These are phyloP conservation scores for Dysmachus trigonus DNA, from an alignment of 2,888 invertebrate genomes.

Conservation along the genomic window DNA sequence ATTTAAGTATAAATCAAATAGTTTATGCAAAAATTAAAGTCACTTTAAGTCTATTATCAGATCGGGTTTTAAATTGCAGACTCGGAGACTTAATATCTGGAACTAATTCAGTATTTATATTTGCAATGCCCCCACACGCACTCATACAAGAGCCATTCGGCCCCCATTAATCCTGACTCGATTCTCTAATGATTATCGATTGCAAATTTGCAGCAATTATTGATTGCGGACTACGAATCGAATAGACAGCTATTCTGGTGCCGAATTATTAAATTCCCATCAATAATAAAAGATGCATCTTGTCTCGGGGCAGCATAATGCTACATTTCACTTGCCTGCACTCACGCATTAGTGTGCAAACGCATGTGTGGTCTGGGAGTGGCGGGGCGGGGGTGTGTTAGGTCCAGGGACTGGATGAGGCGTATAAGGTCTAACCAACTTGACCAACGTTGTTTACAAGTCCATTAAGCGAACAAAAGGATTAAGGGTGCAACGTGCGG, in stretches of 20 bases:
- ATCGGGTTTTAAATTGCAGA: neutral
- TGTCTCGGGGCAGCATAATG: conserved; percentile 15
- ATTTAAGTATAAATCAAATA: neutral
- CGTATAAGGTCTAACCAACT: conserved; percentile 41
- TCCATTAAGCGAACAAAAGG: conserved; percentile 54
- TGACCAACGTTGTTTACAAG: conserved; percentile 54
- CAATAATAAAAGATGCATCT: conserved; percentile 35
- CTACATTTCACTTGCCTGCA: neutral
- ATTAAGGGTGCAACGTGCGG: conserved; percentile 52
- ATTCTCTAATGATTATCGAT: neutral
- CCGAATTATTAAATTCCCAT: conserved; percentile 37
- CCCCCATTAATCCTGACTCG: neutral
- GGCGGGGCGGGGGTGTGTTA: neutral
- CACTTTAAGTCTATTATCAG: neutral
- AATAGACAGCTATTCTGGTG: neutral
- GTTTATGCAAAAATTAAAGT: neutral
- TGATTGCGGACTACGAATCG: neutral
- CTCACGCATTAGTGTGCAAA: neutral
- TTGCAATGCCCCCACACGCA: neutral
- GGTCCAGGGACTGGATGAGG: neutral
- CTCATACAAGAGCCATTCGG: neutral
- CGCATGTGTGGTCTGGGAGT: neutral
- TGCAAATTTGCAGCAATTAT: conserved; percentile 26
- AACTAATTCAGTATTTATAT: neutral
- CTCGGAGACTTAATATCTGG: neutral